phyloP scores from a whole-genome alignment of 2,888 invertebrate genomes.

The Candidula unifasciata region DNA sequence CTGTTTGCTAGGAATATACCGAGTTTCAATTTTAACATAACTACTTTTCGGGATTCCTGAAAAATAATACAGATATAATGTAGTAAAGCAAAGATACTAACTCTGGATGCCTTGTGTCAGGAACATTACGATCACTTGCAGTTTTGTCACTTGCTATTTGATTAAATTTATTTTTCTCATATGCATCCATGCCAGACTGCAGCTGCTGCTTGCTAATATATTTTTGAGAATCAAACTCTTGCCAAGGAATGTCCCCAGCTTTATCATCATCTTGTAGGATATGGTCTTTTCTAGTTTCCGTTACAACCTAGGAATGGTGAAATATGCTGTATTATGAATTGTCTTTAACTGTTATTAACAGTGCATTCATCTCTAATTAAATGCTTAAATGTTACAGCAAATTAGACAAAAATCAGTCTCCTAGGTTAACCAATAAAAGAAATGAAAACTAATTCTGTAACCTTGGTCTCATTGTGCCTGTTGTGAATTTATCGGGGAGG shows the following conservation, averaged over 20 bases:
- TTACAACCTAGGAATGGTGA: background rate
- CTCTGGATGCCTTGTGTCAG: slow-evolving; percentile 81
- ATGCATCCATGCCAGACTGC: slow-evolving; percentile 52
- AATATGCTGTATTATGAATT: too few species aligned
- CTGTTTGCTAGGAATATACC: too few species aligned
- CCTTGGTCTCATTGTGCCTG: too few species aligned
- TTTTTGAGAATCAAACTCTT: slow-evolving; percentile 36
- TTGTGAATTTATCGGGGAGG: too few species aligned
- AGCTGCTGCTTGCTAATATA: slow-evolving; percentile 40
- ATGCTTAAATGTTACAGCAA: too few species aligned
- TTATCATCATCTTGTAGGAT: background rate
- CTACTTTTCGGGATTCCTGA: background rate
- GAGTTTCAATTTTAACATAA: too few species aligned
- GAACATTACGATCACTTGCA: slow-evolving; percentile 86
- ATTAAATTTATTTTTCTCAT: slow-evolving; percentile 89
- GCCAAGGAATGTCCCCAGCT: slow-evolving; percentile 24
- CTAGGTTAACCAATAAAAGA: too few species aligned
- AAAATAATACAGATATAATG: background rate
- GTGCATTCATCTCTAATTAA: too few species aligned
- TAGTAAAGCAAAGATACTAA: slow-evolving; percentile 59
- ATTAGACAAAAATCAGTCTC: too few species aligned
- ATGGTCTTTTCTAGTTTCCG: background rate
- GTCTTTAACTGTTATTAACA: too few species aligned
- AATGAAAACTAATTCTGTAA: too few species aligned
- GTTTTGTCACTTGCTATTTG: slow-evolving; percentile 90